Evolutionary conservation across 2,797 vertebrate species (phyloP).

Genomic region (Nannoperca australis): DNA sequence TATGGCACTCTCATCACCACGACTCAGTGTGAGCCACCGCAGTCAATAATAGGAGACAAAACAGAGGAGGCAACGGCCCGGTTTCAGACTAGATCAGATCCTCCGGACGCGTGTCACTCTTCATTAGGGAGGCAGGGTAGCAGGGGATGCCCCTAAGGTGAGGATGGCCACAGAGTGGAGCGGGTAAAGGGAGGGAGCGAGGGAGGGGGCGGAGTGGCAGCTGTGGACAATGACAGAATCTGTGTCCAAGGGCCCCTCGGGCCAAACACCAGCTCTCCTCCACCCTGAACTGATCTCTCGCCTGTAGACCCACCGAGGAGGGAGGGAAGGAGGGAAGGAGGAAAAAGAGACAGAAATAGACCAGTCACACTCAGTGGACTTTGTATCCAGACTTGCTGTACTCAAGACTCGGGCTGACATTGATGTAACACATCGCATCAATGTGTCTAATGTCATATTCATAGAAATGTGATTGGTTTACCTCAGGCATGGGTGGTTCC

Average conservation of each 20-base stretch:
- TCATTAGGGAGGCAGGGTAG: slow-evolving; percentile 84
- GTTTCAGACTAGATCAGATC: slow-evolving; percentile 81
- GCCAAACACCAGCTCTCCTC: slow-evolving; percentile 85
- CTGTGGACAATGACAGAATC: slow-evolving; percentile 88
- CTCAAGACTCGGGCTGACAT: slow-evolving; percentile 65
- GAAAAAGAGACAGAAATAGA: slow-evolving; percentile 75
- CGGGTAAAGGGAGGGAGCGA: slow-evolving; percentile 25
- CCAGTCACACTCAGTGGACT: slow-evolving; percentile 75
- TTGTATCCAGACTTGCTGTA: slow-evolving; percentile 62
- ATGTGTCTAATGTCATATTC: slow-evolving; percentile 81
- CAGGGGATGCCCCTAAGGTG: slow-evolving; percentile 82
- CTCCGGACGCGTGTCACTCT: slow-evolving; percentile 86
- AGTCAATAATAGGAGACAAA: slow-evolving; percentile 81
- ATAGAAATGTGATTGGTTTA: slow-evolving; percentile 79
- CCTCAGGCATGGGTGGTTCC: slow-evolving; percentile 74
- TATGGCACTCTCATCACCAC: slow-evolving; percentile 68
- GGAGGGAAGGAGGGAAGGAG: slow-evolving; percentile 28
- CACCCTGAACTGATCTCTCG: slow-evolving; percentile 82
- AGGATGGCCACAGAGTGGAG: slow-evolving; percentile 72
- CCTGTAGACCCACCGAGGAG: slow-evolving; percentile 65
- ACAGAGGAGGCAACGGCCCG: slow-evolving; percentile 73
- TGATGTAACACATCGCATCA: slow-evolving; percentile 76
- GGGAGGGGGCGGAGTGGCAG: slow-evolving; percentile 70
- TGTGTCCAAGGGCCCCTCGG: slow-evolving; percentile 81
- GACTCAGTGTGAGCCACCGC: slow-evolving; percentile 72